Conservation (phyloP, 2,797 vertebrate species). For the Apogon talboti region DNA sequence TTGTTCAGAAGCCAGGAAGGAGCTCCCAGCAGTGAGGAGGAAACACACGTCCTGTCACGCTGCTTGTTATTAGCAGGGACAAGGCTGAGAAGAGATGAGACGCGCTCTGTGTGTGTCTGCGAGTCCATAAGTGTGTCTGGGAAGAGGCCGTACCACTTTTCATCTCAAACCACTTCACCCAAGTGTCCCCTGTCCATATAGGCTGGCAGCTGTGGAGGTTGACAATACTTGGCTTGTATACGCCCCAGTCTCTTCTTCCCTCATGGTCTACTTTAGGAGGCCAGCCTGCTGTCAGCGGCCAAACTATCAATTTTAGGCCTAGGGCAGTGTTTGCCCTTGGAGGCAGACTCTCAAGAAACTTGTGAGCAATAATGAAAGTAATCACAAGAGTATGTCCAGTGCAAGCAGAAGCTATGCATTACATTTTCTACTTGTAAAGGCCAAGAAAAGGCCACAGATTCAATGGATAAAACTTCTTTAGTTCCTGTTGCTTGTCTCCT, state of each 20-base stretch:
- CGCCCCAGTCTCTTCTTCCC: constrained; percentile 29
- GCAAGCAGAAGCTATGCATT: constrained; percentile 19
- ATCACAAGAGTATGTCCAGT: constrained; percentile 17
- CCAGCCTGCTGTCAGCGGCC: constrained; percentile 57
- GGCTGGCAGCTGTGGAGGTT: constrained; percentile 56
- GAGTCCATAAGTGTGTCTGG: constrained; percentile 68
- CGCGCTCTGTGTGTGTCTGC: constrained; percentile 49
- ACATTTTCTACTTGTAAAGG: constrained; percentile 5
- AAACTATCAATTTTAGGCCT: constrained; percentile 56
- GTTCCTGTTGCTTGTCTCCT: not conserved
- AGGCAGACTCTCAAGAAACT: constrained; percentile 44
- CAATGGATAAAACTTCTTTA: not conserved
- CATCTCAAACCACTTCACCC: constrained; percentile 66
- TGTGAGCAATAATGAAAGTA: constrained; percentile 47
- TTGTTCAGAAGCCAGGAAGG: constrained; percentile 83
- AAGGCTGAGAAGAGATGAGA: constrained; percentile 79
- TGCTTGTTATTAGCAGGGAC: constrained; percentile 84
- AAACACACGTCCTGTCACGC: constrained; percentile 82
- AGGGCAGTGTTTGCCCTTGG: constrained; percentile 49
- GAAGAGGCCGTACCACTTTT: constrained; percentile 56
- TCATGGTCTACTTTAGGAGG: constrained; percentile 49
- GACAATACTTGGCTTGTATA: constrained; percentile 62
- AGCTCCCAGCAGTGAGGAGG: constrained; percentile 82
- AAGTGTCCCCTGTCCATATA: constrained; percentile 67
- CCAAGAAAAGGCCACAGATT: not conserved